These are phyloP conservation scores for Drosophila lacicola DNA, from an alignment of 2,888 invertebrate genomes.

Conservation along the genomic window DNA sequence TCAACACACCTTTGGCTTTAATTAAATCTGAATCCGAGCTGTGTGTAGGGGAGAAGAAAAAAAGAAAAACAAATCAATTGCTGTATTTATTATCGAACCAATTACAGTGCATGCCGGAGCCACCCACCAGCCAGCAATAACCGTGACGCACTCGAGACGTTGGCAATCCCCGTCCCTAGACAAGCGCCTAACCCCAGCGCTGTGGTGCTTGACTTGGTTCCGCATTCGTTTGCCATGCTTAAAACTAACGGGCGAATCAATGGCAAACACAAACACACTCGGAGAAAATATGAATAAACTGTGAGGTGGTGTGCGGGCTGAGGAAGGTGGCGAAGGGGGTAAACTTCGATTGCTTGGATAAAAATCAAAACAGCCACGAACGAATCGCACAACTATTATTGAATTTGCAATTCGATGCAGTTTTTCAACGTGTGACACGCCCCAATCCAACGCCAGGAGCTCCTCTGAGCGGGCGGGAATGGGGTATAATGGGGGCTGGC, in stretches of 20 bases:
- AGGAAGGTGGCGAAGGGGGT: constrained; percentile 1
- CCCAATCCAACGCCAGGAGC: background rate
- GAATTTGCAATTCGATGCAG: constrained; percentile 60
- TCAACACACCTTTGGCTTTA: constrained; percentile 43
- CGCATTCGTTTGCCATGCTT: constrained; percentile 70
- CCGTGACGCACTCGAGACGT: constrained; percentile 60
- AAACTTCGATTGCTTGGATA: constrained; percentile 39
- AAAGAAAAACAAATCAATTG: constrained; percentile 61
- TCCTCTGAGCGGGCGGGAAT: background rate
- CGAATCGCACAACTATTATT: constrained; percentile 54
- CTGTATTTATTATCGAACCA: constrained; percentile 76
- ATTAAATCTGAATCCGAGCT: constrained; percentile 39
- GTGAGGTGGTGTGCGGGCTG: background rate
- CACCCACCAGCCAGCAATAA: constrained; percentile 2
- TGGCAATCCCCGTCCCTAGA: constrained; percentile 1
- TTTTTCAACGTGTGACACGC: constrained; percentile 32
- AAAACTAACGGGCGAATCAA: constrained; percentile 78
- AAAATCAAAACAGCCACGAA: constrained; percentile 52
- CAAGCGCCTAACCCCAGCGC: background rate
- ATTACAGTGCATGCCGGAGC: constrained; percentile 55
- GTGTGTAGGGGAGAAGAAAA: background rate
- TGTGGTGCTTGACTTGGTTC: constrained; percentile 60
- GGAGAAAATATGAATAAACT: constrained; percentile 69
- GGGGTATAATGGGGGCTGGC: background rate
- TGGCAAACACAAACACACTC: constrained; percentile 41